Conservation (phyloP, 2,797 vertebrate genomes). For the Tympanoctomys barrerae region DNA sequence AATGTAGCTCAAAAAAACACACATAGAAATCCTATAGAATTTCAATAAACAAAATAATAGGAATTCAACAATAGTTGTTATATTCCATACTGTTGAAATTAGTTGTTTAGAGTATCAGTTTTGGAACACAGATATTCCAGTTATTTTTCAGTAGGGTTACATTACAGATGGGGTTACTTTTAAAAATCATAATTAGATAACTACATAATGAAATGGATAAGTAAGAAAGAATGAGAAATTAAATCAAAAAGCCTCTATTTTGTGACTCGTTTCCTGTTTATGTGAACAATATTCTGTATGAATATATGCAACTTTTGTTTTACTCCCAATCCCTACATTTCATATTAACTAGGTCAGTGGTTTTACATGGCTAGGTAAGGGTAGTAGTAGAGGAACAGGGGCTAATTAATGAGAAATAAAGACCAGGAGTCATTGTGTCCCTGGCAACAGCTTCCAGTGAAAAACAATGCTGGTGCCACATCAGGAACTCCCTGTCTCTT, state of each 20-base stretch:
- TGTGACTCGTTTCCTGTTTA: neutral
- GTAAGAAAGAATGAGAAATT: neutral
- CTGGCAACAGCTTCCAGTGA: neutral
- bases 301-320: neutral
- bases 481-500: neutral
- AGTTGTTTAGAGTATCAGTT: too few relatives aligned
- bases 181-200: neutral
- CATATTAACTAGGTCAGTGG: neutral
- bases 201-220: neutral
- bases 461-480: neutral
- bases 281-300: neutral
- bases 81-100: too few relatives aligned
- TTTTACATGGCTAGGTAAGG: neutral
- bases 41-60: too few relatives aligned
- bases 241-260: neutral
- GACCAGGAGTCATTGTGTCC: neutral
- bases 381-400: neutral
- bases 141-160: too few relatives aligned
- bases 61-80: too few relatives aligned
- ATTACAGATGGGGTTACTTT: neutral
- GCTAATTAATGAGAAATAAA: neutral
- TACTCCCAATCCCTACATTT: neutral
- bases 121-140: too few relatives aligned
- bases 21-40: too few relatives aligned
- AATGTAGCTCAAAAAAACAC: too few relatives aligned